Evolutionary conservation across 2,888 invertebrate species (phyloP).

Genomic region (Chrysina gloriosa): DNA sequence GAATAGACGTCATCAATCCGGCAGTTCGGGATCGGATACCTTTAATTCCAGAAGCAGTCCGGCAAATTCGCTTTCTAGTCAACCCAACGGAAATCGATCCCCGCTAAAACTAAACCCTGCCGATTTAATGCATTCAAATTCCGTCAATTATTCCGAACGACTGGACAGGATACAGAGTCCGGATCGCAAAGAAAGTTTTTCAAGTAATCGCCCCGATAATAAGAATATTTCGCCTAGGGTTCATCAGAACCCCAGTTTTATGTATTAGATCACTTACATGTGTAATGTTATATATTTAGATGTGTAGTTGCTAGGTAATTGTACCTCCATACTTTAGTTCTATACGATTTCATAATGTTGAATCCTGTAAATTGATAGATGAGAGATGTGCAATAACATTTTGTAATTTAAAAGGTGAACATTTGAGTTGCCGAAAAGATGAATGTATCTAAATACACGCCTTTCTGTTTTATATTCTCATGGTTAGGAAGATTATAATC

Average conservation of each 20-base stretch:
- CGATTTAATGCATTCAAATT: conserved; percentile 34
- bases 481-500: too few relatives aligned
- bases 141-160: conserved; percentile 37
- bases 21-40: conserved; percentile 26
- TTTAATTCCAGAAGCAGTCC: conserved; percentile 24
- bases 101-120: conserved; percentile 27
- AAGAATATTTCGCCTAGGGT: conserved; percentile 18
- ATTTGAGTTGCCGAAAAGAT: too few relatives aligned
- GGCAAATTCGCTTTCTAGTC: conserved; percentile 1
- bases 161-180: conserved; percentile 1
- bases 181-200: conserved; percentile 24
- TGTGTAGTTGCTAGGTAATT: too few relatives aligned
- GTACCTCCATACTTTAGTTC: too few relatives aligned
- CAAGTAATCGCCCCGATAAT: conserved; percentile 5
- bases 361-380: too few relatives aligned
- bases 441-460: too few relatives aligned
- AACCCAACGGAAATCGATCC: neutral
- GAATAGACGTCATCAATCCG: conserved; percentile 3
- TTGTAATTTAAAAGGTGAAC: too few relatives aligned
- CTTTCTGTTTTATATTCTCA: too few relatives aligned
- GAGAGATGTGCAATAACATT: too few relatives aligned
- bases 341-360: too few relatives aligned
- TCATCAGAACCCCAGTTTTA: conserved; percentile 25
- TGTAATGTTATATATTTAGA: neutral
- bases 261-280: conserved; percentile 17